Evolutionary conservation across 2,797 vertebrate species (phyloP).

Genomic region (Apogon talboti): DNA sequence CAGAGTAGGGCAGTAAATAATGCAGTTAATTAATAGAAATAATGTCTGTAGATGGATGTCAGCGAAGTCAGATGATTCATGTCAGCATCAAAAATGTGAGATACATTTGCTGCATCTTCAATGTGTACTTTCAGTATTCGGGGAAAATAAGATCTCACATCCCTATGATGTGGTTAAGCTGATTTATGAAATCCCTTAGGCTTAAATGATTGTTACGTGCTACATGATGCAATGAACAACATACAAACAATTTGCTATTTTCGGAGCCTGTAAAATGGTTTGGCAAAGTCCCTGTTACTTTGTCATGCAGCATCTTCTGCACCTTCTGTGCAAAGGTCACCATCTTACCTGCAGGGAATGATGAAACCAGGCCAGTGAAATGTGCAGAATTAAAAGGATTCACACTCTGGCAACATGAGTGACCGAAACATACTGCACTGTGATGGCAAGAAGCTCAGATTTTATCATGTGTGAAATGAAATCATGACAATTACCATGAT

Average conservation of each 20-base stretch:
- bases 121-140: not conserved
- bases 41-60: not conserved
- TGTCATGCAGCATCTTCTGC: not conserved
- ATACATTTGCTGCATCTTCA: not conserved
- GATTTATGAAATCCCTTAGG: not conserved
- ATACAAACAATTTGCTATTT: not conserved
- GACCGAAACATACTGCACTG: too few relatives aligned
- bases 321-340: not conserved
- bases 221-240: not conserved
- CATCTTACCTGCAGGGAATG: constrained; percentile 1
- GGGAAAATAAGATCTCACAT: not conserved
- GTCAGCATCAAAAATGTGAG: not conserved
- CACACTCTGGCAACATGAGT: not conserved
- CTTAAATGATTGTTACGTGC: not conserved
- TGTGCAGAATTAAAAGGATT: not conserved
- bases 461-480: not conserved
- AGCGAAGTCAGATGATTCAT: constrained; percentile 14
- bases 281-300: not conserved
- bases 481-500: too few relatives aligned
- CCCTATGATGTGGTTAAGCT: too few relatives aligned
- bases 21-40: constrained; percentile 11
- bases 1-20: constrained; percentile 4
- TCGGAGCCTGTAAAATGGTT: not conserved
- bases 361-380: not conserved
- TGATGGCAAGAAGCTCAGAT: not conserved